A percentile compares a stretch with the other conserved stretches of the same genome.
Evolutionary conservation across 2,888 invertebrate genomes (phyloP).

Genomic region (Scaptomyza polygonia): DNA sequence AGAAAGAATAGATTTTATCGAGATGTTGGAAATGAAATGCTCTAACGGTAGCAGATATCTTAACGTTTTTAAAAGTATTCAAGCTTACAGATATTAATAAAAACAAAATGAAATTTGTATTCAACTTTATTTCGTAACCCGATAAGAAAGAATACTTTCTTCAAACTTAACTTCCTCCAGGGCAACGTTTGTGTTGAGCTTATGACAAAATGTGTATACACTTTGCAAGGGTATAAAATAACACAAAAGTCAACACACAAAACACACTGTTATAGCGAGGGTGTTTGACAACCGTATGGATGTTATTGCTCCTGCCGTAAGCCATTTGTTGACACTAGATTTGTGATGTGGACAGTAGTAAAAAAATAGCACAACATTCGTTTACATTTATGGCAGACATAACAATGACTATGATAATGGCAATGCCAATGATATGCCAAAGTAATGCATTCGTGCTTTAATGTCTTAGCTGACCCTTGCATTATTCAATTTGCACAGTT

Average conservation of each 20-base stretch:
- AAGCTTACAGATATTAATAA: too few relatives aligned
- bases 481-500: slow-evolving; percentile 60
- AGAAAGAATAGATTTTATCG: not conserved
- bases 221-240: slow-evolving; percentile 18
- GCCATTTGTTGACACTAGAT: slow-evolving; percentile 72
- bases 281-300: not conserved
- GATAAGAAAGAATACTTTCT: not conserved
- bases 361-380: slow-evolving; percentile 39
- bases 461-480: slow-evolving; percentile 34
- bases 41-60: not conserved
- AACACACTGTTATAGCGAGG: not conserved
- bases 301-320: slow-evolving; percentile 27
- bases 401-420: slow-evolving; percentile 61
- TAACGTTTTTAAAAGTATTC: too few relatives aligned
- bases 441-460: slow-evolving; percentile 31
- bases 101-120: not conserved
- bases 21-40: slow-evolving; percentile 3
- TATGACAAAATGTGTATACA: slow-evolving; percentile 5
- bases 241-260: slow-evolving; percentile 63
- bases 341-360: slow-evolving; percentile 47
- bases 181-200: not conserved
- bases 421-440: slow-evolving; percentile 37
- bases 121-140: not conserved
- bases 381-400: slow-evolving; percentile 55
- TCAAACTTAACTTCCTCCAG: not conserved